phyloP scores from a whole-genome alignment of 2,888 invertebrate species.

The Taenaris catops region DNA sequence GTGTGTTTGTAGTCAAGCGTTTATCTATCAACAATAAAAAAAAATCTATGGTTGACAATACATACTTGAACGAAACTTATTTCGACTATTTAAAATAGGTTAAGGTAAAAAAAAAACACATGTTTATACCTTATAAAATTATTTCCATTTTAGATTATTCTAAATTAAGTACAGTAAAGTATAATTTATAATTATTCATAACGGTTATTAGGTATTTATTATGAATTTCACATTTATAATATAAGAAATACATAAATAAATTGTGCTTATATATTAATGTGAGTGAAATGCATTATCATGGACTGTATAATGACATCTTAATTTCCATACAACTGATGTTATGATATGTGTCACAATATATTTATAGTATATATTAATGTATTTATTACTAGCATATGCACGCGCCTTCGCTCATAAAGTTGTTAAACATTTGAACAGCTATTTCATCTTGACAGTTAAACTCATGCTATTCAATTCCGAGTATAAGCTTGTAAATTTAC shows the following conservation, averaged over 20 bases:
- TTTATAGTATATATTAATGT: constrained; percentile 34
- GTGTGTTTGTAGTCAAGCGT: too few species aligned
- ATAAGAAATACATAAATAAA: constrained; percentile 48
- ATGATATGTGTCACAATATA: constrained; percentile 52
- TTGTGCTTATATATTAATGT: constrained; percentile 72
- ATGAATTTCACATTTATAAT: constrained; percentile 53
- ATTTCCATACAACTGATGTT: constrained; percentile 33
- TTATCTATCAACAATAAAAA: too few species aligned
- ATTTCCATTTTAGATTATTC: constrained; percentile 69
- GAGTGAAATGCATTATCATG: constrained; percentile 74
- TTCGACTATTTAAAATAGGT: too few species aligned
- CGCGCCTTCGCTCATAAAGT: too few species aligned
- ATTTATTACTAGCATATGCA: constrained; percentile 9
- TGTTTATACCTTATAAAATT: constrained; percentile 63
- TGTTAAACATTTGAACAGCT: too few species aligned
- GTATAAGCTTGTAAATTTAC: too few species aligned
- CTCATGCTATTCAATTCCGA: too few species aligned
- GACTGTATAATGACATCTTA: constrained; percentile 50
- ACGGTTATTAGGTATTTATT: constrained; percentile 73
- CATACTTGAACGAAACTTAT: too few species aligned
- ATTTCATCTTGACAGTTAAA: too few species aligned
- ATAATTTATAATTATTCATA: constrained; percentile 69
- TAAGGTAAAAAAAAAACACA: constrained; percentile 9
- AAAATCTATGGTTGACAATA: too few species aligned
- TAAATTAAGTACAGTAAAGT: constrained; percentile 71